Conservation (phyloP, 2,797 vertebrate genomes). For the Urophycis tenuis region DNA sequence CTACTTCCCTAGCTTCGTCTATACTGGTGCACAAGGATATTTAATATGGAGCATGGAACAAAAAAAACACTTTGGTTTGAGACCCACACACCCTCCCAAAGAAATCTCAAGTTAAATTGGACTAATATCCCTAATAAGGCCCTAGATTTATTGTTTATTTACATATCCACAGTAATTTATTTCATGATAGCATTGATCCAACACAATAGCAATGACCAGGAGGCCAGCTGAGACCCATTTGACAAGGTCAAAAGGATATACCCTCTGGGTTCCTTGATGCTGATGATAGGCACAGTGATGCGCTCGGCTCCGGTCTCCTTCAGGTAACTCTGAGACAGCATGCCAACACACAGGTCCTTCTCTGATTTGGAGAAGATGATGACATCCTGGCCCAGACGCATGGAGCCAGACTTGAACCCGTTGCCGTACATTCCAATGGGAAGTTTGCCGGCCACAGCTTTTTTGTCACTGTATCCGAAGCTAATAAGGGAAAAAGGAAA, state of each 20-base stretch:
- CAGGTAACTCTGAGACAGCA: conserved; percentile 91
- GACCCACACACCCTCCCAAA: not conserved
- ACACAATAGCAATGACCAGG: not conserved
- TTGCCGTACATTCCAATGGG: conserved; percentile 94
- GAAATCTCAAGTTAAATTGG: not conserved
- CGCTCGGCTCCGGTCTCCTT: conserved; percentile 72
- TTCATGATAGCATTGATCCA: not conserved
- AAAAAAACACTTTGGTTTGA: not conserved
- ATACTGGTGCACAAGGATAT: not conserved
- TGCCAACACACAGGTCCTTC: conserved; percentile 75
- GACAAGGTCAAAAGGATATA: conserved; percentile 79
- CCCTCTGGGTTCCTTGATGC: conserved; percentile 59
- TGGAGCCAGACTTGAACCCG: conserved; percentile 96
- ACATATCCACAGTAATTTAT: not conserved
- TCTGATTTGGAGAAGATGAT: conserved; percentile 88
- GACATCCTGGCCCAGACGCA: conserved; percentile 89
- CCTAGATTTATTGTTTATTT: not conserved
- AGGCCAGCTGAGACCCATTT: not conserved
- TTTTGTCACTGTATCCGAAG: conserved; percentile 95
- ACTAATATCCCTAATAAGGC: not conserved
- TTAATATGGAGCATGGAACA: not conserved
- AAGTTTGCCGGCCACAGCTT: conserved; percentile 67
- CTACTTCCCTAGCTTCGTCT: too few relatives aligned
- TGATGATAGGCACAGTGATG: conserved; percentile 83
- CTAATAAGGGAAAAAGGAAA: conserved; percentile 34